phyloP scores from a whole-genome alignment of 2,888 invertebrate genomes.

The Helicoverpa assulta region DNA sequence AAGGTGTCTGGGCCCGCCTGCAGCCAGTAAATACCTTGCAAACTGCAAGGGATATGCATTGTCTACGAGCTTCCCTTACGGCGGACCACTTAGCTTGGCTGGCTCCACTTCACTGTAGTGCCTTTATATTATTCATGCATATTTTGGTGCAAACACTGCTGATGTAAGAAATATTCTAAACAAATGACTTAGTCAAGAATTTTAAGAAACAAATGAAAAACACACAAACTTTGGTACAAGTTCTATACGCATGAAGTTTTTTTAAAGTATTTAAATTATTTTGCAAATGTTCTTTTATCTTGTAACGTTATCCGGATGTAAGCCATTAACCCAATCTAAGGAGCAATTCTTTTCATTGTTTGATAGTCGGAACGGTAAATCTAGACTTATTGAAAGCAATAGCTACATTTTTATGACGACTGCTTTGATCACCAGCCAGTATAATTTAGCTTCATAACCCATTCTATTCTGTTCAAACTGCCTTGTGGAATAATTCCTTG shows the following conservation, averaged over 20 bases:
- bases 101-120: slow-evolving; percentile 26
- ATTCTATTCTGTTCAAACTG: too few relatives aligned
- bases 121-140: slow-evolving; percentile 27
- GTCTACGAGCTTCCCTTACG: slow-evolving; percentile 75
- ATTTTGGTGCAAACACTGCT: slow-evolving; percentile 19
- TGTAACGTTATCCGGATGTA: background rate
- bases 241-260: too few relatives aligned
- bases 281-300: background rate
- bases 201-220: too few relatives aligned
- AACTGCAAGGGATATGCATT: slow-evolving; percentile 69
- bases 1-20: slow-evolving; percentile 69
- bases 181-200: too few relatives aligned
- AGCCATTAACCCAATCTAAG: slow-evolving; percentile 12
- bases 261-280: background rate
- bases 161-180: slow-evolving; percentile 4
- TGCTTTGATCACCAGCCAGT: slow-evolving; percentile 2
- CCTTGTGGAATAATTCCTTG: too few relatives aligned
- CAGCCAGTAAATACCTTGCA: slow-evolving; percentile 63
- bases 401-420: background rate
- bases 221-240: too few relatives aligned
- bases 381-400: background rate
- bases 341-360: slow-evolving; percentile 11
- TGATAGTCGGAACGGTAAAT: slow-evolving; percentile 5
- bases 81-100: slow-evolving; percentile 44
- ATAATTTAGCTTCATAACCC: too few relatives aligned